Conservation (phyloP, 2,113 vertebrate genomes). For the Mastomys natalensis region DNA sequence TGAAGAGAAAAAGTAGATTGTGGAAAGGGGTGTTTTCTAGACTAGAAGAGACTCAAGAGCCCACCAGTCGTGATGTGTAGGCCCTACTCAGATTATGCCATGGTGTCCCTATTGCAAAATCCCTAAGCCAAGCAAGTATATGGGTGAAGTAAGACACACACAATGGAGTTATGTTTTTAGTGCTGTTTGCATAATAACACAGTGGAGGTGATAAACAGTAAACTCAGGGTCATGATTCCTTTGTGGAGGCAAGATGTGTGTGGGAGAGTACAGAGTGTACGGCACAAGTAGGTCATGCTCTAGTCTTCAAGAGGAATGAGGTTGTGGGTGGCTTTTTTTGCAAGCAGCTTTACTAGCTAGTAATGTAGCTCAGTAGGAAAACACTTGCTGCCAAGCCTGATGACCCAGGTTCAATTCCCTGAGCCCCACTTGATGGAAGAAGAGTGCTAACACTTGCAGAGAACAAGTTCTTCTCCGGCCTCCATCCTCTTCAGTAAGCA, state of each 20-base stretch:
- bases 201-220: constrained; percentile 1
- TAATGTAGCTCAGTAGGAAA: not conserved
- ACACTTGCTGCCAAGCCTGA: not conserved
- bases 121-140: not conserved
- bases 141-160: not conserved
- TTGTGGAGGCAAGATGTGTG: not conserved
- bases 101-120: not conserved
- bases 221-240: not conserved
- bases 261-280: not conserved
- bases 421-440: not conserved
- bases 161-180: not conserved
- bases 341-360: not conserved
- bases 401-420: not conserved
- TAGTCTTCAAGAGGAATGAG: not conserved
- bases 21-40: not conserved
- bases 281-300: not conserved
- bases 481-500: not conserved
- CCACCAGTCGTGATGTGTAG: not conserved
- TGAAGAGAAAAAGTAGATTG: not conserved
- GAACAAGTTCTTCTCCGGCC: not conserved
- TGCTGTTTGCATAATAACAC: not conserved
- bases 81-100: not conserved
- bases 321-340: not conserved
- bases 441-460: not conserved
- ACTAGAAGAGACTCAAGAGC: not conserved